Base-by-base conservation (phyloP, 2,888 invertebrate genomes). In the Chaitophorus viminalis region DNA sequence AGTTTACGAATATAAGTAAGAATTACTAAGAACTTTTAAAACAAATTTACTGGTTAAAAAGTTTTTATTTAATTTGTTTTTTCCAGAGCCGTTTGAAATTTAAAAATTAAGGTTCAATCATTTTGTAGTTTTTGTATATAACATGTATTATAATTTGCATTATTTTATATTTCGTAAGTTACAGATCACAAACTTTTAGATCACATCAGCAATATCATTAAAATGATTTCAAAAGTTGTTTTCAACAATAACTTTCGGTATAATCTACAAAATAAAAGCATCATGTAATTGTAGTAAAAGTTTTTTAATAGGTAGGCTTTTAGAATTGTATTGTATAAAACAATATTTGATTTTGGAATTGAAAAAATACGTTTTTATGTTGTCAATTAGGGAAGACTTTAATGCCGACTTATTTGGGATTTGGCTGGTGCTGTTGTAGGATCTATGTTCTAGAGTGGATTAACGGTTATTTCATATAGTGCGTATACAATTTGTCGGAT, bases 401-500 rank as follows among this genome's bases (percentile, higher is more conserved):
- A 81, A 75, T 39, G 31, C 33, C 60, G 75, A 60, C 39, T 60
- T 74, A 75, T 75, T 60, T 21, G 21, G 54, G 52, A 17, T 75
- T 74, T n/a, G 31, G 68, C 31, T 70, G 29, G 60, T 60, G 60
- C 29, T 25, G 52, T 72, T 33, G 33, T 8, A 39, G 54, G 36
- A 75, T 76, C n/a, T n/a, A n/a, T 29, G 21, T 65, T 60, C 14
- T 75, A n/a, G 39, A 70, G 85, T 54, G 77, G 85, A 77, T 85
- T 78, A 77, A 77, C 52, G 33, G 52, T 77, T 77, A 70, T 70
- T 85, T 70, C 33, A 52, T 70, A 85, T 52, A 70, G 39, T 18
- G 29, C 25, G 29, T 65, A 65, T 46, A 76, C 39, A 54, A 77
- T 68, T 85, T 85, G 85, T 70, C 70, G 78, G 52, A 14, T 70